Conservation (phyloP, 1,140 invertebrate species). For the Pseudoatta argentina region DNA sequence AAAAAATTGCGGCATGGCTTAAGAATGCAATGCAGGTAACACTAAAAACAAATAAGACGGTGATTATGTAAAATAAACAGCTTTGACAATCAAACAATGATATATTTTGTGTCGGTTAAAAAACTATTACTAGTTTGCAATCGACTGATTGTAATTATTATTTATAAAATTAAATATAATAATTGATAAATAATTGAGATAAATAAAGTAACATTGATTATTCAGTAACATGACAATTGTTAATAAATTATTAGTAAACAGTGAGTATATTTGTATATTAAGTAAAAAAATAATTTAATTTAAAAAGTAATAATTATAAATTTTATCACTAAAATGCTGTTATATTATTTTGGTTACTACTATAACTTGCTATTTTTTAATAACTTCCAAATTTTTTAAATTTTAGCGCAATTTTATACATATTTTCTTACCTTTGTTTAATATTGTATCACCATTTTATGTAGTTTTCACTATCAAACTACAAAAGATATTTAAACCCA, state of each 20-base stretch:
- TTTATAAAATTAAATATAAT: background rate
- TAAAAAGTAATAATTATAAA: background rate
- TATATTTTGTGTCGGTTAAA: background rate
- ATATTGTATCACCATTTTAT: background rate
- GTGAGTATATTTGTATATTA: background rate
- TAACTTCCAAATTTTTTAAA: background rate
- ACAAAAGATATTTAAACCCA: constrained; percentile 13
- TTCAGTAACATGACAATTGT: background rate
- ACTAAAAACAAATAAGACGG: background rate
- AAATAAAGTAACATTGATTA: background rate
- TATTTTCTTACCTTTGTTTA: background rate
- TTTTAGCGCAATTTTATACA: background rate
- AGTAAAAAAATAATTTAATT: background rate
- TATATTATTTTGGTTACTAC: background rate
- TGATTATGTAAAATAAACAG: background rate
- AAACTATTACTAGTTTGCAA: background rate
- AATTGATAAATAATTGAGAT: background rate
- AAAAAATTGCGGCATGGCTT: constrained; percentile 66
- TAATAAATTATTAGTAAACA: background rate
- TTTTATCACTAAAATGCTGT: background rate
- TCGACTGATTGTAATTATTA: background rate
- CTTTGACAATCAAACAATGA: background rate
- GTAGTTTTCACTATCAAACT: background rate
- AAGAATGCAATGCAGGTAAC: constrained; percentile 10
- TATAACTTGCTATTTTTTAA: background rate